Evolutionary conservation across 2,888 invertebrate genomes (phyloP), one percentile per base, ranked within the genome.

Genomic region (Xestoiulus laeticollis): DNA sequence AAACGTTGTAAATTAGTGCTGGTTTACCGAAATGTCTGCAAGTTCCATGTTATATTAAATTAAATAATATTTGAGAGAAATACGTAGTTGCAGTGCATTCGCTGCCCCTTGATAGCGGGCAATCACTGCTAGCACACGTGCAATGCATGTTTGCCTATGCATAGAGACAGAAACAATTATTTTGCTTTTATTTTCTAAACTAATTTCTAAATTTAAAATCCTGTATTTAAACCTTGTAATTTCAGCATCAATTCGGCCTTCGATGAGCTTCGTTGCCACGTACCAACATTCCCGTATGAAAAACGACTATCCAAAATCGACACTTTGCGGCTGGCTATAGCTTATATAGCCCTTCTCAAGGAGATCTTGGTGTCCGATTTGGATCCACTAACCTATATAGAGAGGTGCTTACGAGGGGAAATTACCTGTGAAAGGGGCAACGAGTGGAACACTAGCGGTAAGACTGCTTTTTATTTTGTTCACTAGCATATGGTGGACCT

Each of bases 241-340:
- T 89, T 53, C 96, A 99, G 98, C 95, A 99, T 99, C 94, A 98
- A 98, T 95, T 97, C 97, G 93, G 99, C 98, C 92, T 99, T 99
- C 94, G 98, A 99, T 94, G 98, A 98, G 93, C 95, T 99, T 91
- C 94, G 99, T 88, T 96, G 96, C 90, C 98, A 98, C 93, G 99
- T 99, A 90, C 99, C 99, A 86, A 99, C 99, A 89, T 99, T 99
- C 93, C 99, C 99, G 0, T 99, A 98, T 92, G 99, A 99, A 93
- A 99, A 99, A 92, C 94, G 99, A 33, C 94, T 99, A 53, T 99
- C 98, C 91, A 99, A 99, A 93, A 99, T 99, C 91, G 99, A 99
- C 93, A 99, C 99, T 0, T 94, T 99, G 48, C 94, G 99, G 0
- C 93, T 99, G 90, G 99, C 99, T 78, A 99, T 99, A 89, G 99